Percentiles rank a stretch among this genome's conserved stretches.
These are phyloP conservation scores for Drosophila bunnanda DNA, from an alignment of 2,888 invertebrate genomes.

Conservation along the genomic window DNA sequence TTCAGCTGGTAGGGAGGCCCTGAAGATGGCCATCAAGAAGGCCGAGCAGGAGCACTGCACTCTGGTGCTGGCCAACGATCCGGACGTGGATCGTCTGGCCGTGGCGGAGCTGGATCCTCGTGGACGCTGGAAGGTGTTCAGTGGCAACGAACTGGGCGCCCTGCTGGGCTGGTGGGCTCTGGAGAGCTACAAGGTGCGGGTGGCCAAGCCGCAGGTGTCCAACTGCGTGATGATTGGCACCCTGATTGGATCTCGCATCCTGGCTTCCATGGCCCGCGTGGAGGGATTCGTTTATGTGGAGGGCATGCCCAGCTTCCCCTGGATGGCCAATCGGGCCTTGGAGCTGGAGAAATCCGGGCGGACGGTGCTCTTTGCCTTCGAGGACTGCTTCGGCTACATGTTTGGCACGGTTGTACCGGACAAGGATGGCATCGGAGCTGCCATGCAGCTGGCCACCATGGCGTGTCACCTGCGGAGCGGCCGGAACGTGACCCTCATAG, in stretches of 20 bases:
- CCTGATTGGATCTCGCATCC: conserved; percentile 97
- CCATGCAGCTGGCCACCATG: conserved; percentile 91
- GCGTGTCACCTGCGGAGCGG: conserved; percentile 88
- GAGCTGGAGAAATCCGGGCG: conserved; percentile 91
- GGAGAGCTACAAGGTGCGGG: conserved; percentile 86
- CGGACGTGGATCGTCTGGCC: conserved; percentile 98
- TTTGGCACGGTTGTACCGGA: conserved; percentile 93
- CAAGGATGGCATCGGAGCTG: conserved; percentile 98
- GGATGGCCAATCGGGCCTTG: conserved; percentile 96
- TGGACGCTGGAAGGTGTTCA: conserved; percentile 86
- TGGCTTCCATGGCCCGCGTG: conserved; percentile 91
- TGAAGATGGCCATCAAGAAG: conserved; percentile 90
- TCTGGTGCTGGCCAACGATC: conserved; percentile 97
- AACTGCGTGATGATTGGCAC: conserved; percentile 95
- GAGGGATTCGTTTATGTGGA: conserved; percentile 93
- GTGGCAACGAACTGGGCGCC: conserved; percentile 97
- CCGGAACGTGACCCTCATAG: conserved; percentile 86
- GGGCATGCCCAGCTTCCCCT: conserved; percentile 99
- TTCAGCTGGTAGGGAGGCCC: conserved; percentile 91
- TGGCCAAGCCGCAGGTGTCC: conserved; percentile 84
- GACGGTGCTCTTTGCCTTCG: conserved; percentile 95
- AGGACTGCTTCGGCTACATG: conserved; percentile 99
- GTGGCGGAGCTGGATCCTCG: conserved; percentile 92
- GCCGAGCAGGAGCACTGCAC: conserved; percentile 90
- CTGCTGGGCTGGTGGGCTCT: conserved; percentile 98